A percentile compares a stretch with the other conserved stretches of the same genome.
Evolutionary conservation across 2,113 vertebrate genomes (phyloP).

Genomic region (Isurus oxyrinchus): DNA sequence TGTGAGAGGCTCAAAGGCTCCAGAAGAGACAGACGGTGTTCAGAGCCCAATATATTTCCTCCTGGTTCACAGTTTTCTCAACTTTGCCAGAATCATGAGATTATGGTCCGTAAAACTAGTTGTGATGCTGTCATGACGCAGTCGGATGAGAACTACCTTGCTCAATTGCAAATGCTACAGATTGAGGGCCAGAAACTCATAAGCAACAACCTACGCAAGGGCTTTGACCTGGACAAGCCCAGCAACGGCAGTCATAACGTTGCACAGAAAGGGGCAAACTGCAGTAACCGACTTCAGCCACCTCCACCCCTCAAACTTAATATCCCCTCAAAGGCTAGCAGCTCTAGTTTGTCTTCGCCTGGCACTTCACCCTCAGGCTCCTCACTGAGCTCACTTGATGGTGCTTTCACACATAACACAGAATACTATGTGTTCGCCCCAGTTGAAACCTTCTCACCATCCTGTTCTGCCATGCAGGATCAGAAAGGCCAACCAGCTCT

Average conservation of each 20-base stretch:
- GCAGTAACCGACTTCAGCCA: slow-evolving; percentile 56
- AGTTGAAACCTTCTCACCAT: slow-evolving; percentile 56
- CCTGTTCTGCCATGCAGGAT: slow-evolving; percentile 49
- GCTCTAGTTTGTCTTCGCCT: slow-evolving; percentile 79
- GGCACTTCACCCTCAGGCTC: slow-evolving; percentile 77
- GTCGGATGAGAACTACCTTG: slow-evolving; percentile 60
- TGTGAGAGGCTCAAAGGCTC: slow-evolving; percentile 39
- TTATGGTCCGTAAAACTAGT: slow-evolving; percentile 64
- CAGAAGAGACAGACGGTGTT: slow-evolving; percentile 67
- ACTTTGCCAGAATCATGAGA: slow-evolving; percentile 42
- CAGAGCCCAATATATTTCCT: slow-evolving; percentile 65
- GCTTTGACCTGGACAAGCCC: slow-evolving; percentile 55
- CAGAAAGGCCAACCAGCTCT: slow-evolving; percentile 48
- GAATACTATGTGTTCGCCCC: slow-evolving; percentile 65
- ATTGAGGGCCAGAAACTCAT: slow-evolving; percentile 64
- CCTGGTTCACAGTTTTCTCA: slow-evolving; percentile 43
- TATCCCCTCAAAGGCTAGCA: slow-evolving; percentile 65
- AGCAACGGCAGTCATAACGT: slow-evolving; percentile 42
- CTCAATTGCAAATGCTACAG: slow-evolving; percentile 59
- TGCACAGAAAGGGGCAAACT: slow-evolving; percentile 53
- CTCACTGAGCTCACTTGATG: slow-evolving; percentile 78
- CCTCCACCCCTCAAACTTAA: slow-evolving; percentile 58
- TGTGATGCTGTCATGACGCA: slow-evolving; percentile 64
- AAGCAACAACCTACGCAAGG: slow-evolving; percentile 55
- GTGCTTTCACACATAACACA: slow-evolving; percentile 82